Percentiles rank a stretch among this genome's conserved stretches.
phyloP scores from a whole-genome alignment of 1,140 invertebrate genomes.

The Drosophila mauritiana region DNA sequence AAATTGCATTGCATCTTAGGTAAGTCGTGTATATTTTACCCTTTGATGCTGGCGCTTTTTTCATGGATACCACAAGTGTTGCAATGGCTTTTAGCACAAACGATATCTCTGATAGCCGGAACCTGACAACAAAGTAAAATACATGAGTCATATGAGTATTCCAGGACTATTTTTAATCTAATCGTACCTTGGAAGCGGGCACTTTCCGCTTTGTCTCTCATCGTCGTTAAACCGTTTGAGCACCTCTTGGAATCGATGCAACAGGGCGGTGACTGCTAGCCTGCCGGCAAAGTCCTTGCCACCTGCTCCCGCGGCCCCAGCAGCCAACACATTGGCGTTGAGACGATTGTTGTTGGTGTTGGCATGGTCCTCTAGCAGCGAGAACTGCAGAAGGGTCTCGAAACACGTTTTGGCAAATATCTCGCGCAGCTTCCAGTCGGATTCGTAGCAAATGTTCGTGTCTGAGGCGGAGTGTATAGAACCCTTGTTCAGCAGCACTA shows the following conservation, averaged over 20 bases:
- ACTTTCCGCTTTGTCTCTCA: slow-evolving; percentile 94
- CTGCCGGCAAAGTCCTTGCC: slow-evolving; percentile 90
- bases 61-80: slow-evolving; percentile 95
- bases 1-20: not conserved
- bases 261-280: slow-evolving; percentile 94
- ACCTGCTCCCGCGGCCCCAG: slow-evolving; percentile 68
- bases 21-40: slow-evolving; percentile 85
- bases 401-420: slow-evolving; percentile 98
- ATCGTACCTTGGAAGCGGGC: slow-evolving; percentile 92
- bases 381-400: slow-evolving; percentile 97
- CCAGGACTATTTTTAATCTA: not conserved
- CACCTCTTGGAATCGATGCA: slow-evolving; percentile 97
- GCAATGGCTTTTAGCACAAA: slow-evolving; percentile 98
- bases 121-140: slow-evolving; percentile 87
- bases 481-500: slow-evolving; percentile 96
- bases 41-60: slow-evolving; percentile 94
- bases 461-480: slow-evolving; percentile 96
- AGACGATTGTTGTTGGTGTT: slow-evolving; percentile 81
- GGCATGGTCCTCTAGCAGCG: slow-evolving; percentile 88
- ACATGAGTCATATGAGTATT: not conserved
- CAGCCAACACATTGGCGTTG: slow-evolving; percentile 65
- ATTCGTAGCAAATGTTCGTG: slow-evolving; percentile 90
- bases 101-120: slow-evolving; percentile 97
- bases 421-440: slow-evolving; percentile 93
- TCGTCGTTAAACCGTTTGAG: slow-evolving; percentile 94